Conservation (phyloP, 2,797 vertebrate genomes). For the Malacoraja senta region DNA sequence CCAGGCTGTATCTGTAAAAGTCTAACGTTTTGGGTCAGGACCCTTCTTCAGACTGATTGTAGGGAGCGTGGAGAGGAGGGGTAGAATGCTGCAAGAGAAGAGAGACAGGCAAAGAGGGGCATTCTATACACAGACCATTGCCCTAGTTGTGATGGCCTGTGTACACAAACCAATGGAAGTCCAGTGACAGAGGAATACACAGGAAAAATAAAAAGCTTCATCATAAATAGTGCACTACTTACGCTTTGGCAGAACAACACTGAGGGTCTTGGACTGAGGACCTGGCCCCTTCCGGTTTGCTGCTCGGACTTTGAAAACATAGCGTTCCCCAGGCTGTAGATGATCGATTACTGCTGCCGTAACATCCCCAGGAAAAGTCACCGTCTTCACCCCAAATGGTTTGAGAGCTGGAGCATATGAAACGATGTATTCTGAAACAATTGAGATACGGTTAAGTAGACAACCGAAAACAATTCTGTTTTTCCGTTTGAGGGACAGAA, state of each 20-base stretch:
- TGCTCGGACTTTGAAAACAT: conserved; percentile 93
- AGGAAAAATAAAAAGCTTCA: accelerated
- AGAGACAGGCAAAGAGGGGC: too few relatives aligned
- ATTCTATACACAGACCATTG: too few relatives aligned
- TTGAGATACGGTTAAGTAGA: conserved; percentile 65
- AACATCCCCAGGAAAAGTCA: conserved; percentile 72
- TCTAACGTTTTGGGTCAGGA: too few relatives aligned
- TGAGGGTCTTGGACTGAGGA: conserved; percentile 86
- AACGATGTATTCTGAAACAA: conserved; percentile 86
- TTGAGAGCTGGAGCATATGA: conserved; percentile 95
- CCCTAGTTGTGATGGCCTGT: not conserved
- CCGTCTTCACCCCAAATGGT: conserved; percentile 89
- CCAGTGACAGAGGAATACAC: conserved; percentile 27
- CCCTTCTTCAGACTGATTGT: too few relatives aligned
- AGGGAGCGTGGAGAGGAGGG: too few relatives aligned
- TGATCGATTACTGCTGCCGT: conserved; percentile 80
- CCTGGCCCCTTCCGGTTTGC: conserved; percentile 86
- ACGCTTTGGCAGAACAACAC: conserved; percentile 80
- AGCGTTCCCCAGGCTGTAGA: conserved; percentile 84
- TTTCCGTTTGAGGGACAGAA: conserved; percentile 59
- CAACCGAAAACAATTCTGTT: conserved; percentile 58
- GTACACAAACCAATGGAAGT: not conserved
- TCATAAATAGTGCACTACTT: conserved; percentile 51
- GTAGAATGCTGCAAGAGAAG: too few relatives aligned
- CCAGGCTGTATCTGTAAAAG: too few relatives aligned